Evolutionary conservation across 2,113 vertebrate genomes (phyloP), one percentile per base, ranked within the genome.

Genomic region (Tauraco erythrolophus): DNA sequence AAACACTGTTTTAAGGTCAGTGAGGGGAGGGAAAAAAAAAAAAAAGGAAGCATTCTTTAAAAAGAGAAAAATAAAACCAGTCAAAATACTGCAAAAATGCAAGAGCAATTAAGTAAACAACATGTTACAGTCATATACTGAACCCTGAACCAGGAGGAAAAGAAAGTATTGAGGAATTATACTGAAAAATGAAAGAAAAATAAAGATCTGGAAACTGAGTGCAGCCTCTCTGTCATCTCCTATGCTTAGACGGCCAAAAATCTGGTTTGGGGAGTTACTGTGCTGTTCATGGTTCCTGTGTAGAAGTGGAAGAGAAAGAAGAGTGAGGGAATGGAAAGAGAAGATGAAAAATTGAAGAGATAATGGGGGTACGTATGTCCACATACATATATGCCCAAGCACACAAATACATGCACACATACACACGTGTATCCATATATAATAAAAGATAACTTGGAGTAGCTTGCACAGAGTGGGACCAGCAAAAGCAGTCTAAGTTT

Each of bases 351-450:
- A 77, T 2, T 16, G 13, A 84, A 30, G 14, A 68, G 9, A 56
- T 51, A 17, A 12, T 7, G 25, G 22, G 22, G 9, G 2, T 60
- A 43, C 2, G 2, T 33, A 35, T 0, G 0, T n/a, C 5, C 35
- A 53, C 25, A 10, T 17, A 21, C 2, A 41, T 12, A 12, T 3
- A 48, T 25, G 48, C 1, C 33, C 19, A 79, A 82, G 33, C 8
- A 31, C 5, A 70, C 18, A 91, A 33, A 66, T 11, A 45, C 2
- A 35, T 4, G 19, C 22, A 81, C 11, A 46, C 7, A 9, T 11
- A n/a, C 31, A 43, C 24, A 33, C 0, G 1, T 4, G 3, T 14
- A 60, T 41, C 23, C 14, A 15, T 11, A 8, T 8, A 6, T 12
- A 43, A 66, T 9, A 33, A 60, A 75, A 88, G 39, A 10, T 54